Percentiles rank a stretch among this genome's conserved stretches.
These are phyloP conservation scores for Anthopleura xanthogrammica DNA, from an alignment of 92 coral and sea anemone species.

Conservation along the genomic window DNA sequence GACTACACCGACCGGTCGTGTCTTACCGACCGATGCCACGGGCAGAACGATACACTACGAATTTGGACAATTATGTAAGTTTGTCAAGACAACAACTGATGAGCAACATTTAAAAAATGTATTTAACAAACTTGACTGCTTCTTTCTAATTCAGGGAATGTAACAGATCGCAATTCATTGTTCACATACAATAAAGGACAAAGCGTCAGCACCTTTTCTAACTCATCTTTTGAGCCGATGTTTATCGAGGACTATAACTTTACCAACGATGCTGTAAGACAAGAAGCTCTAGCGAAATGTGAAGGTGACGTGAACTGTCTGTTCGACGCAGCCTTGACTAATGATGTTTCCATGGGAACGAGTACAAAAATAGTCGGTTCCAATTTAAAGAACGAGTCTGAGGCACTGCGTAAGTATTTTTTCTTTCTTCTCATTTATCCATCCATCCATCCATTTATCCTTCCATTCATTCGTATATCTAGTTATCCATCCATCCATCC, in stretches of 20 bases:
- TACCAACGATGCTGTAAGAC: slow-evolving; percentile 42
- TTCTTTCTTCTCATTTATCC: neutral
- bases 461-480: no score
- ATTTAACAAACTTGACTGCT: neutral
- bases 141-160: neutral
- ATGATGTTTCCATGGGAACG: slow-evolving; percentile 48
- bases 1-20: slow-evolving; percentile 59
- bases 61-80: slow-evolving; percentile 75
- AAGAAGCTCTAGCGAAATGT: slow-evolving; percentile 50
- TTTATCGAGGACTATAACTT: slow-evolving; percentile 68
- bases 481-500: neutral
- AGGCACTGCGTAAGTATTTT: slow-evolving; percentile 48
- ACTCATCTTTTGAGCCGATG: slow-evolving; percentile 57
- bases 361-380: slow-evolving; percentile 46
- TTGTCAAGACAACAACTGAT: neutral
- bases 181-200: neutral
- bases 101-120: neutral
- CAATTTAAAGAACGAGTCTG: slow-evolving; percentile 38
- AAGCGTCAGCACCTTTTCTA: neutral
- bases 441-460: no score
- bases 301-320: slow-evolving; percentile 57
- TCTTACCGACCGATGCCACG: slow-evolving; percentile 56
- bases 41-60: slow-evolving; percentile 67
- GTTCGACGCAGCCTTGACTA: slow-evolving; percentile 76
- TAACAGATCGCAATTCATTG: neutral